These are phyloP conservation scores for Turritopsis dohrnii DNA, from an alignment of 30 jellyfish, hydroid and myxozoan genomes.

Conservation along the genomic window DNA sequence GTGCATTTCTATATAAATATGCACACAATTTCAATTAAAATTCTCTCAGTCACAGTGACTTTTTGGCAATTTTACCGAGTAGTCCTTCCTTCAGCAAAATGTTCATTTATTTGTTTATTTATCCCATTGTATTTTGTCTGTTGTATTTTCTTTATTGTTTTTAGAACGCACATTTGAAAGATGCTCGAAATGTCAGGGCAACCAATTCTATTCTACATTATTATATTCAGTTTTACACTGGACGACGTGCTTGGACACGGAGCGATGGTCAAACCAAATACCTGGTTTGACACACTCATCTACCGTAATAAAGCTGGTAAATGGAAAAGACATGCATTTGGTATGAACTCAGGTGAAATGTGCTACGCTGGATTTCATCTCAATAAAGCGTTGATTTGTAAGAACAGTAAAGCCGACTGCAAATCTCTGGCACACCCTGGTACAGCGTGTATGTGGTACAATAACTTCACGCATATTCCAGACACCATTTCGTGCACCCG, in stretches of 20 bases:
- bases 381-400: background rate
- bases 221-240: background rate
- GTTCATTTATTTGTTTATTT: too few species aligned
- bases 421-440: background rate
- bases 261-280: background rate
- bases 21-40: too few species aligned
- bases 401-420: background rate
- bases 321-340: background rate
- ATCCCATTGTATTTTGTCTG: too few species aligned
- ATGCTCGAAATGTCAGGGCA: too few species aligned
- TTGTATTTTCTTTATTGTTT: too few species aligned
- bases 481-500: background rate
- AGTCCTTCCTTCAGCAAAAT: too few species aligned
- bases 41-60: too few species aligned
- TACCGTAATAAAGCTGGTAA: background rate
- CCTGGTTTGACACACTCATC: background rate
- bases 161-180: too few species aligned
- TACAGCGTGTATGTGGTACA: background rate
- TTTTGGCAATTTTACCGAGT: too few species aligned
- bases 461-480: background rate
- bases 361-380: background rate
- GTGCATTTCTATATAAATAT: too few species aligned
- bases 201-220: too few species aligned
- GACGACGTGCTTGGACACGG: background rate
- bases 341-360: background rate